A percentile compares a stretch with the other conserved stretches of the same genome.
phyloP scores from a whole-genome alignment of 2,797 vertebrate genomes.

The Naso thynnoides region DNA sequence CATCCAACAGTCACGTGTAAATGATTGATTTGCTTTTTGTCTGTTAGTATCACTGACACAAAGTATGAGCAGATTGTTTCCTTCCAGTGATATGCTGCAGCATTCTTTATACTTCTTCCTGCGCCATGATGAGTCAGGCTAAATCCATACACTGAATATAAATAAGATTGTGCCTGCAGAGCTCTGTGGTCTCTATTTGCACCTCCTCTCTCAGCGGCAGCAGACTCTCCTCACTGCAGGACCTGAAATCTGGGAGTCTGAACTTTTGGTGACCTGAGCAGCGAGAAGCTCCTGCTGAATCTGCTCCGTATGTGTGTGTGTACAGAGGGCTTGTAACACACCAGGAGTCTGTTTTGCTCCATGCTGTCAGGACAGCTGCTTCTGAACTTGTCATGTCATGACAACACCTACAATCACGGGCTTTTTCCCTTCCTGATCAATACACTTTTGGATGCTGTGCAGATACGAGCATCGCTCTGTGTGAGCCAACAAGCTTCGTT shows the following conservation, averaged over 20 bases:
- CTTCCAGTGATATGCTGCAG: conserved; percentile 39
- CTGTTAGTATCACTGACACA: conserved; percentile 27
- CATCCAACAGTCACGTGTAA: conserved; percentile 46
- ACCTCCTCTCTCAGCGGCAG: conserved; percentile 42
- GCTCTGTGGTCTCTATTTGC: conserved; percentile 40
- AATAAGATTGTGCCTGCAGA: conserved; percentile 69
- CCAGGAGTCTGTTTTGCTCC: conserved; percentile 56
- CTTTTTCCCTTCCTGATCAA: conserved; percentile 55
- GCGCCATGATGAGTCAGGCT: conserved; percentile 68
- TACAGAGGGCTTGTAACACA: conserved; percentile 46
- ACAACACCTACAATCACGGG: conserved; percentile 52
- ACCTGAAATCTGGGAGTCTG: conserved; percentile 61
- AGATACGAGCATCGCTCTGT: conserved; percentile 23
- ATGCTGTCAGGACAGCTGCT: conserved; percentile 56
- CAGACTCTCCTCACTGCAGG: conserved; percentile 42
- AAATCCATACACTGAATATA: conserved; percentile 75
- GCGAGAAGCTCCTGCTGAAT: conserved; percentile 50
- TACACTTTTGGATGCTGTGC: conserved; percentile 44
- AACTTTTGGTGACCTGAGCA: conserved; percentile 65
- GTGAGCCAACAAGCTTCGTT: conserved; percentile 27
- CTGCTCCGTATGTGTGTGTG: conserved; percentile 7
- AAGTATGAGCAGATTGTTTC: conserved; percentile 32
- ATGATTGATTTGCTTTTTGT: conserved; percentile 62
- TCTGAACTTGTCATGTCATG: conserved; percentile 58
- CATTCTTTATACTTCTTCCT: conserved; percentile 57